Base-by-base conservation (phyloP, 2,113 vertebrate genomes). In the Rousettus leschenaultii region DNA sequence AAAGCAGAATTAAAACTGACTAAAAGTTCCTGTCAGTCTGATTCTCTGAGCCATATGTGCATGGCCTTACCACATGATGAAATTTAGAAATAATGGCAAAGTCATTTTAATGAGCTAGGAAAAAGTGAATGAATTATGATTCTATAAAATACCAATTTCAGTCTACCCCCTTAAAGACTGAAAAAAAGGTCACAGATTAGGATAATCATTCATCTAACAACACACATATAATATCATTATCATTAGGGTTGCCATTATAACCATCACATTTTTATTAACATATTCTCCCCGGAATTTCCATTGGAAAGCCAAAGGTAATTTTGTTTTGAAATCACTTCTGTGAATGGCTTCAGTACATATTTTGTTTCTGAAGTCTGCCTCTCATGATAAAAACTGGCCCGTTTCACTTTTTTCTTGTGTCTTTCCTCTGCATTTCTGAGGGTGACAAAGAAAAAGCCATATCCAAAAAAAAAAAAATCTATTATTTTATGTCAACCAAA, bases 311-410 rank as follows among this genome's bases (percentile, higher is more conserved):
- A 95, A 57, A n/a, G 35, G 51, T 82, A 87, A 90, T 94, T 97
- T 93, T 53, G 92, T 92, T 96, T 75, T 97, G 77, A 95, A 95
- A 95, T 93, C 77, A 95, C 13, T 83, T 91, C 86, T 84, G 24
- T 53, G 43, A 95, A 78, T 77, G 65, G 15, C 15, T 94, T 48
- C 43, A n/a, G 16, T 71, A 66, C 12, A 35, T 48, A 74, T 66
- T 95, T 95, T 93, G 79, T 86, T 96, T 85, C 84, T 92, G n/a
- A 96, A 97, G n/a, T 71, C 74, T 87, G 24, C 22, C 74, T 71
- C 61, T 40, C 26, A 13, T 89, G 61, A 90, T 70, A 83, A 83
- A 90, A 89, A 24, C 45, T 80, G 30, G 2, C 19, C 71, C 78
- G 1, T 86, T 86, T 78, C 65, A 73, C 43, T 74, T 80, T 95